These are phyloP conservation scores for Andrena marginata DNA, from an alignment of 2,888 invertebrate genomes.

Conservation along the genomic window DNA sequence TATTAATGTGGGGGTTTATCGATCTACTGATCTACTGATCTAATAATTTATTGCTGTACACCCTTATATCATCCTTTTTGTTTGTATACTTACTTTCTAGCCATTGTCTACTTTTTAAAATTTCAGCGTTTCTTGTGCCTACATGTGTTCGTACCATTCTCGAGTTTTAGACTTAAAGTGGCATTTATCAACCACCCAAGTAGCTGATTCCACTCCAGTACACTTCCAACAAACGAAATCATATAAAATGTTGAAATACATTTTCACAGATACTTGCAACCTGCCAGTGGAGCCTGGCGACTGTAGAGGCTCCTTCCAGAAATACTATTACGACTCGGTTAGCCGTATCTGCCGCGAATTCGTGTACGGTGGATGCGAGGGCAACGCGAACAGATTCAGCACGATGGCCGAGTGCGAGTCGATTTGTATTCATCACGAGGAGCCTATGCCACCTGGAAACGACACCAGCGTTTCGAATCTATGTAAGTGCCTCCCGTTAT, in stretches of 20 bases:
- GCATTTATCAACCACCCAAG: too few species aligned
- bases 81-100: too few species aligned
- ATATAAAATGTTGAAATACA: background rate
- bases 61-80: too few species aligned
- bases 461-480: constrained; percentile 81
- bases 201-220: too few species aligned
- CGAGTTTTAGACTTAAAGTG: too few species aligned
- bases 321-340: constrained; percentile 90
- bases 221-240: too few species aligned
- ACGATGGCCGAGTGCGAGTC: constrained; percentile 91
- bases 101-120: too few species aligned
- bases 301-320: constrained; percentile 88
- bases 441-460: constrained; percentile 85
- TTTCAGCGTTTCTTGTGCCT: too few species aligned
- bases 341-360: constrained; percentile 89
- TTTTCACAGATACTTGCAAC: constrained; percentile 89
- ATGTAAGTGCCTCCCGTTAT: constrained; percentile 73
- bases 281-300: constrained; percentile 89
- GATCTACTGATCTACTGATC: too few species aligned
- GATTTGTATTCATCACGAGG: constrained; percentile 88
- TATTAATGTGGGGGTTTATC: too few species aligned
- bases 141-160: too few species aligned
- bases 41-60: too few species aligned
- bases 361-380: constrained; percentile 93
- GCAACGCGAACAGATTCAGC: constrained; percentile 94